Percentiles rank a stretch among this genome's conserved stretches.
Evolutionary conservation across 2,113 vertebrate species (phyloP).

Genomic region (Xyliphius kryptos): DNA sequence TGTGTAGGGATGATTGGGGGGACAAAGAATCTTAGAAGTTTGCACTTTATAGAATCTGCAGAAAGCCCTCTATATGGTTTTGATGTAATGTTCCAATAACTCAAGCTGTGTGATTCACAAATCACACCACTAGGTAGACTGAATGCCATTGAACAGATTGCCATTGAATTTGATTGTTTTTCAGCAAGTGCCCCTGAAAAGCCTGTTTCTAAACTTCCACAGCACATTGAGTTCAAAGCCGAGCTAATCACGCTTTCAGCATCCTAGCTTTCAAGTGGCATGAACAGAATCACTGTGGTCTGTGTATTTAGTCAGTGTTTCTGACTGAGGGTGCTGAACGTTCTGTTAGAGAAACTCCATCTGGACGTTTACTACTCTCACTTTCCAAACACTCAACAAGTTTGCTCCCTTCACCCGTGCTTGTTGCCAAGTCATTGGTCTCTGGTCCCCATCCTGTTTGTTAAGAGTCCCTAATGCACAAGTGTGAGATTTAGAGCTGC

Average conservation of each 20-base stretch:
- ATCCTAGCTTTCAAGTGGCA: conserved; percentile 18
- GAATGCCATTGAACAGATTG: not conserved
- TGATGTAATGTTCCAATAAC: conserved; percentile 6
- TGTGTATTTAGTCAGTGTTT: conserved; percentile 44
- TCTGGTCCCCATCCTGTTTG: conserved; percentile 10
- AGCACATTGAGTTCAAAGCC: conserved; percentile 8
- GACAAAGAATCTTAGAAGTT: not conserved
- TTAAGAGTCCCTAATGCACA: conserved; percentile 21
- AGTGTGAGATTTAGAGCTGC: conserved; percentile 32
- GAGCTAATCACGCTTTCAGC: conserved; percentile 14
- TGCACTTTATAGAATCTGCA: not conserved
- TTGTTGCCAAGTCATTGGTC: conserved; percentile 7
- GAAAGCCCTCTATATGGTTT: conserved; percentile 2
- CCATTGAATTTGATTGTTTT: conserved; percentile 47
- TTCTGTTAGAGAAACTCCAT: conserved; percentile 29
- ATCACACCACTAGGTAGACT: not conserved
- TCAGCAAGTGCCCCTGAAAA: conserved; percentile 52
- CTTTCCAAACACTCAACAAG: conserved; percentile 17
- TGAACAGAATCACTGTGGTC: conserved; percentile 40
- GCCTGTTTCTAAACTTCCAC: conserved; percentile 40
- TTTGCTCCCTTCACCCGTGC: conserved; percentile 20
- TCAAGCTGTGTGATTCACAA: conserved; percentile 16
- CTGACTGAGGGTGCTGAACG: conserved; percentile 33
- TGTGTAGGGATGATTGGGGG: not conserved
- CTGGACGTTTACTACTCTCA: conserved; percentile 8